A percentile compares a stretch with the other conserved stretches of the same genome.
Evolutionary conservation across 2,113 vertebrate species (phyloP).

Genomic region (Cyprinodon brontotheroides): DNA sequence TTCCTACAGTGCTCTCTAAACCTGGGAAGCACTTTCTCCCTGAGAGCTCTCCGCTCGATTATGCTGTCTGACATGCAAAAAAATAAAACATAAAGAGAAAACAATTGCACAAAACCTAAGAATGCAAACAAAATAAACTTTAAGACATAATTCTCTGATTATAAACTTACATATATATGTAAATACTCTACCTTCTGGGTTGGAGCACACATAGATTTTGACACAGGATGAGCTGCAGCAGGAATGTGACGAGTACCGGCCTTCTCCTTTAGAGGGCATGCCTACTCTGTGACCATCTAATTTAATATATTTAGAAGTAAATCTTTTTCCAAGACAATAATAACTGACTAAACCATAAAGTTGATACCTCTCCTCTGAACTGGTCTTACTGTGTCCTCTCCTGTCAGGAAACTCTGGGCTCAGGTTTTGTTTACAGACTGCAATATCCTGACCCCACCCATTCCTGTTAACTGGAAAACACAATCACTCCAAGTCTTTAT

Average conservation of each 20-base stretch:
- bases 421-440: conserved; percentile 28
- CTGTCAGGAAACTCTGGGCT: conserved; percentile 63
- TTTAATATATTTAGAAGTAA: not conserved
- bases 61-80: conserved; percentile 66
- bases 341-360: not conserved
- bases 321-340: not conserved
- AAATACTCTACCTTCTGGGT: conserved; percentile 73
- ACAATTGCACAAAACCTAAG: not conserved
- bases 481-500: not conserved
- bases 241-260: conserved; percentile 9
- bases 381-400: conserved; percentile 22
- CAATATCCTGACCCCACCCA: conserved; percentile 57
- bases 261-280: conserved; percentile 11
- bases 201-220: conserved; percentile 79
- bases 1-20: conserved; percentile 74
- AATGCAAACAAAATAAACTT: not conserved
- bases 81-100: conserved; percentile 15
- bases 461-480: conserved; percentile 3
- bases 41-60: conserved; percentile 74
- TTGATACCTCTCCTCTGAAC: conserved; percentile 5
- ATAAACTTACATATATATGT: not conserved
- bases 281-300: not conserved
- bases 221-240: conserved; percentile 63
- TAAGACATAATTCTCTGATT: not conserved
- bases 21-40: conserved; percentile 73